Base-by-base conservation (phyloP, 2,888 invertebrate genomes). In the Copidosoma aretas region DNA sequence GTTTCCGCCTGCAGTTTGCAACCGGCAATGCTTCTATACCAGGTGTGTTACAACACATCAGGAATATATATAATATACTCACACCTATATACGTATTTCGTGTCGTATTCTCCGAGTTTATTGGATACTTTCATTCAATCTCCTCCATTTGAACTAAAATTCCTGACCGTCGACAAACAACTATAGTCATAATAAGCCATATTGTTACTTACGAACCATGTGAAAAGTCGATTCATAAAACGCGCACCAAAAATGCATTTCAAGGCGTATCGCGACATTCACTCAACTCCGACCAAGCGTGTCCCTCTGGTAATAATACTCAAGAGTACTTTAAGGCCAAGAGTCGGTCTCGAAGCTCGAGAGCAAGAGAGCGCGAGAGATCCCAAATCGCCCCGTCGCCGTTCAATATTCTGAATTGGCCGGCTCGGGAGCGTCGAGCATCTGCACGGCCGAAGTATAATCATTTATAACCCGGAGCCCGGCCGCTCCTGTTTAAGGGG, bases 401-500 rank as follows among this genome's bases (percentile, higher is more conserved):
- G 54, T 66, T 70, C 65, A 70, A 70, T 66, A 63, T 66, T 51
- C 56, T 52, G 66, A 60, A 70, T 61, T 66, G 62, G 59, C 41
- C 24, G 51, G 19, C 21, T 61, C 68, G 56, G 59, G 32, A 60
- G 54, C 70, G 63, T 66, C 54, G 32, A 60, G 54, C 70, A 66
- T 66, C 54, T 70, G 66, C 54, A 59, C 60, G 25, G 57, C 52
- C 62, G 52, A 54, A 73, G 73, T 61, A 71, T 71, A 77, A 74
- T 78, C 79, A 81, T 81, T 81, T 80, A 78, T 81, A 80, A 80
- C 75, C 70, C 68, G 39, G 32, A 22, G 25, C 49, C 25, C 24
- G 39, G 14, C n/a, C n/a, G n/a, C n/a, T n/a, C n/a, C n/a, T n/a
- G n/a, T n/a, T n/a, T n/a, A 5, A 21, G 22, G 22, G 24, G 43